Conservation (phyloP, 1,140 invertebrate species). For the Drosophila tristis region DNA sequence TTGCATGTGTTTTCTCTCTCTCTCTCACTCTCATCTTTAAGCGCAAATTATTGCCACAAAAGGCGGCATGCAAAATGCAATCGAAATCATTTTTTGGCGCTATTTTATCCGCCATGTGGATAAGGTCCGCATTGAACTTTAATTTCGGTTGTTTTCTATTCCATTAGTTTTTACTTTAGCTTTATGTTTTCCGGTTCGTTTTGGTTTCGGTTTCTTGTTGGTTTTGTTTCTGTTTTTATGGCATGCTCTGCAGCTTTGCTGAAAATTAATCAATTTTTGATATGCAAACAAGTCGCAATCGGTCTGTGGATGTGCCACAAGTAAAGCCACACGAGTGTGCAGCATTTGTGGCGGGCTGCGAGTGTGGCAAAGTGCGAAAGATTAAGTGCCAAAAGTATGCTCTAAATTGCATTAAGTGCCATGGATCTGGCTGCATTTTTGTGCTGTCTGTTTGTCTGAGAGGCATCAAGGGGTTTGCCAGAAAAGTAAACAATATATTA, state of each 20-base stretch:
- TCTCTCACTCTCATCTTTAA: not conserved
- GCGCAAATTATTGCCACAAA: not conserved
- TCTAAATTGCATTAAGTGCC: too few species aligned
- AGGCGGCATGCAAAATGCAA: not conserved
- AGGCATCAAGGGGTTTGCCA: too few species aligned
- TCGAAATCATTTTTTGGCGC: conserved; percentile 17
- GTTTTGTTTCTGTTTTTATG: not conserved
- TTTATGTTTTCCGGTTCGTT: not conserved
- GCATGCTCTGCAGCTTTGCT: conserved; percentile 5
- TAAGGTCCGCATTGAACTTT: not conserved
- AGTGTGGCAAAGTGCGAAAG: too few species aligned
- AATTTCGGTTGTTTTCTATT: not conserved
- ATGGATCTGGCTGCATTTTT: too few species aligned
- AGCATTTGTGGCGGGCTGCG: too few species aligned
- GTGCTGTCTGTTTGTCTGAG: too few species aligned
- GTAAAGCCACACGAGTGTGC: too few species aligned
- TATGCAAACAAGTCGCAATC: too few species aligned
- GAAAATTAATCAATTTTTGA: too few species aligned
- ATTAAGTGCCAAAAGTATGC: too few species aligned
- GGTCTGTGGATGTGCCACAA: too few species aligned
- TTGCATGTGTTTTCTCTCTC: conserved; percentile 14
- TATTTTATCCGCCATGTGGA: not conserved
- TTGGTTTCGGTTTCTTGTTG: not conserved
- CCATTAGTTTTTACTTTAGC: not conserved
- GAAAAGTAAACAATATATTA: too few species aligned